Evolutionary conservation across 2,113 vertebrate genomes (phyloP).

Genomic region (Chitala chitala): DNA sequence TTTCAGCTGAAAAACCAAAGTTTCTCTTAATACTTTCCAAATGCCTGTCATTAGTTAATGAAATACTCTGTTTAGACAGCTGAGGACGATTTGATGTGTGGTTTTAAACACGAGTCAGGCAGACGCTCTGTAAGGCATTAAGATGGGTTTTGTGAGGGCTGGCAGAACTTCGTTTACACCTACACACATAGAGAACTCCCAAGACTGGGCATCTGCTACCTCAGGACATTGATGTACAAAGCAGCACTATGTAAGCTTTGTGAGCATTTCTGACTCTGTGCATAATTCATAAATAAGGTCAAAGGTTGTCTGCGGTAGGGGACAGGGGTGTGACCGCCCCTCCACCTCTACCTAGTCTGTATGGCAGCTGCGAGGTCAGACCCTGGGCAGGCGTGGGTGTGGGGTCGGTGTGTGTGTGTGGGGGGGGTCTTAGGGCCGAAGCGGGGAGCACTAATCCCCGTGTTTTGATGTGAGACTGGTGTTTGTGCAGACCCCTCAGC

Average conservation of each 20-base stretch:
- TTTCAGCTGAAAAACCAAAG: background rate
- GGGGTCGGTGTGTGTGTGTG: slow-evolving; percentile 5
- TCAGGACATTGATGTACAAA: no score
- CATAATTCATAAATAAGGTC: no score
- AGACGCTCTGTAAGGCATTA: background rate
- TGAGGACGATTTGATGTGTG: background rate
- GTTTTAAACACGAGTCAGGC: background rate
- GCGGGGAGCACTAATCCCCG: slow-evolving; percentile 56
- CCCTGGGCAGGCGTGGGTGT: background rate
- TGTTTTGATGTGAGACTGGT: slow-evolving; percentile 62
- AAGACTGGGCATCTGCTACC: no score
- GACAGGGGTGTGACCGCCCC: background rate
- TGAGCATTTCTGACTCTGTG: no score
- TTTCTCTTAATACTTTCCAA: background rate
- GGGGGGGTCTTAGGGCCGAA: slow-evolving; percentile 33
- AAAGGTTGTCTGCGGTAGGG: background rate
- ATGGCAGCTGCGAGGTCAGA: background rate
- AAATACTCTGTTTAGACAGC: slow-evolving; percentile 1
- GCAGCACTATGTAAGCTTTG: no score
- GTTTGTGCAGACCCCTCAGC: slow-evolving; percentile 68
- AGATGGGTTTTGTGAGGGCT: background rate
- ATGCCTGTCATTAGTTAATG: slow-evolving; percentile 2
- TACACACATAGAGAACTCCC: no score
- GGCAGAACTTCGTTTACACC: background rate
- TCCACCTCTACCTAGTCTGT: background rate